Evolutionary conservation across 2,888 invertebrate genomes (phyloP), one percentile per base, ranked within the genome.

Genomic region (Drosophila falleni): DNA sequence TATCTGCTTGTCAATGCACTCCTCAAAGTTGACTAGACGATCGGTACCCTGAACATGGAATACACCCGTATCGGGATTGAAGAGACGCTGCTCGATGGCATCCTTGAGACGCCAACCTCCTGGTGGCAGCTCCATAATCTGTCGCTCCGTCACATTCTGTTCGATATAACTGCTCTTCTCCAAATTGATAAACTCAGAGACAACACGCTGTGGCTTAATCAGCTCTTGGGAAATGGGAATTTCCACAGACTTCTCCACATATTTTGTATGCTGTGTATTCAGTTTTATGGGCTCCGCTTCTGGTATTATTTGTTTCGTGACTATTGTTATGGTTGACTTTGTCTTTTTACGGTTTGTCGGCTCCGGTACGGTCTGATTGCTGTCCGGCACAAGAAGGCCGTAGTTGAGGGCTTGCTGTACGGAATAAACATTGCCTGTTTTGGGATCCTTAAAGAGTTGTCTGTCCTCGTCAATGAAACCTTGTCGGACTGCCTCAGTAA

Each of bases 21-120:
- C 98, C 91, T 97, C 96, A 80, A 98, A 96, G 68, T 96, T 96
- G 47, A 97, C 95, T 60, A 96, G 93, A 78, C 97, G 94, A 91
- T 98, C 97, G 6, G 98, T 97, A 13, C 96, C 96, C 2, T 97
- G 97, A 74, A 98, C 96, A 15, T 95, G 95, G 84, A 98, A 97
- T 37, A 97, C 93, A 3, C 99, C 98, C 1, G 95, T 95, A 0
- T 94, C 93, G 1, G 98, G 96, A 92, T 98, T 96, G 82, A 98
- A 97, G 3, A 97, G 92, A 60, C 95, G 95, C 89, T 96, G 95
- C 42, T 96, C 94, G 74, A 98, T 97, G 3, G 98, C 98, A 85
- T 97, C 96, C 59, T 94, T 94, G 2, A 98, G 93, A 63, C 95
- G 94, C 96, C 97, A 97, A 4, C 98, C 97, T 66, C 96, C 96